Evolutionary conservation across 2,113 vertebrate species (phyloP), one percentile per base, ranked within the genome.

Genomic region (Grus americana): DNA sequence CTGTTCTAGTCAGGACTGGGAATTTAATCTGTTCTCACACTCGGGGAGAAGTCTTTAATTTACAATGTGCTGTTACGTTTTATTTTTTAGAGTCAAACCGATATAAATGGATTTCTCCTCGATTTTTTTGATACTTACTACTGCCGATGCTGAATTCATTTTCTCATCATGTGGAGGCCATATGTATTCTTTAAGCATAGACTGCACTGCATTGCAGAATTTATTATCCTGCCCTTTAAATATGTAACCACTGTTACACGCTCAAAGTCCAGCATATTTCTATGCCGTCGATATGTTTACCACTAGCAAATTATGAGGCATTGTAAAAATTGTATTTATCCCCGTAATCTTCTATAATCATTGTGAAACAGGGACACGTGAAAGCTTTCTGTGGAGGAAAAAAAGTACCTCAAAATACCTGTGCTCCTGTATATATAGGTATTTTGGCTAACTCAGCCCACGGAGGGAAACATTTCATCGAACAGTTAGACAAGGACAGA

Each of bases 141-240:
- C 81, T 97, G 63, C 49, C 86, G 15, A 17, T 85, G 54, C 66
- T 78, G 74, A 88, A 85, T 97, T 95, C 4, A 76, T 94, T 92
- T 97, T 88, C 52, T 70, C 67, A 62, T 95, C 89, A 61, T 93
- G 23, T 91, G 96, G 91, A 74, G 80, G 13, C 86, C 91, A 85
- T 93, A 92, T 94, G 93, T 93, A 68, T 96, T 97, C 71, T 91
- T 94, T 79, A 78, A 29, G 50, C 86, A 71, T 7, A 66, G 59
- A 15, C 85, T 79, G 34, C 61, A 32, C 34, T 40, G 59, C 78
- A 29, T n/a, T 82, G 84, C 75, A 70, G 79, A 92, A 79, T 92
- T 95, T 85, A 79, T 90, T 86, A 50, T 70, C 79, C 47, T 61
- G 0, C 46, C n/a, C 65, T 87, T 93, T 88, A 79, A 93, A 86